phyloP scores from a whole-genome alignment of 2,888 invertebrate genomes.

The Patella ulyssiponensis region DNA sequence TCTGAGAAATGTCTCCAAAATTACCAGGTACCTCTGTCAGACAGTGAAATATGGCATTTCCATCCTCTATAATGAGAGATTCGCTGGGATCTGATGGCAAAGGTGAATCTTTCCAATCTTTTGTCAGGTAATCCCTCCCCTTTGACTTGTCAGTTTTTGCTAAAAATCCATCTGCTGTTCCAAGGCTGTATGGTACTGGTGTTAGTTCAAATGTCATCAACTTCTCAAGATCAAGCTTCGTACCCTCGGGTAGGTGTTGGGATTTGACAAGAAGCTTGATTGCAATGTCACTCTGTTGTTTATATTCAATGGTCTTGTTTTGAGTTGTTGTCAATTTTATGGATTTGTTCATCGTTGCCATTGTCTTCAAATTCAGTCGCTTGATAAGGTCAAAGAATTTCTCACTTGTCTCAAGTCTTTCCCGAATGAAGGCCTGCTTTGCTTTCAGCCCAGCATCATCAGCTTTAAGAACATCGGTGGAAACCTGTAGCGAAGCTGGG shows the following conservation, averaged over 20 bases:
- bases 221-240: conserved; percentile 14
- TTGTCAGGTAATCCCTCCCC: conserved; percentile 22
- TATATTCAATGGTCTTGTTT: conserved; percentile 31
- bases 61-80: too few species aligned
- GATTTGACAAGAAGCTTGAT: too few species aligned
- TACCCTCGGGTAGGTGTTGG: conserved; percentile 14
- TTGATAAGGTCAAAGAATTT: conserved; percentile 33
- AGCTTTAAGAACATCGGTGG: conserved; percentile 19
- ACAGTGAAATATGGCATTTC: too few species aligned
- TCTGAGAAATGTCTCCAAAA: too few species aligned
- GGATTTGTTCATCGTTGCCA: conserved; percentile 27
- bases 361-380: conserved; percentile 24
- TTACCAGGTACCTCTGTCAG: too few species aligned
- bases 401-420: conserved; percentile 21
- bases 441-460: conserved; percentile 17
- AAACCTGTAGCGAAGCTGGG: background rate
- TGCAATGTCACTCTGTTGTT: conserved; percentile 35
- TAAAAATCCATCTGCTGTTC: conserved; percentile 13
- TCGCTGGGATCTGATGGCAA: too few species aligned
- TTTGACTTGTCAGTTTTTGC: conserved; percentile 18
- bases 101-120: background rate
- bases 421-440: conserved; percentile 25
- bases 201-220: background rate
- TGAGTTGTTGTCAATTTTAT: conserved; percentile 25
- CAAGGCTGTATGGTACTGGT: conserved; percentile 11